phyloP scores from a whole-genome alignment of 2,888 invertebrate species.

The Trilocha varians region DNA sequence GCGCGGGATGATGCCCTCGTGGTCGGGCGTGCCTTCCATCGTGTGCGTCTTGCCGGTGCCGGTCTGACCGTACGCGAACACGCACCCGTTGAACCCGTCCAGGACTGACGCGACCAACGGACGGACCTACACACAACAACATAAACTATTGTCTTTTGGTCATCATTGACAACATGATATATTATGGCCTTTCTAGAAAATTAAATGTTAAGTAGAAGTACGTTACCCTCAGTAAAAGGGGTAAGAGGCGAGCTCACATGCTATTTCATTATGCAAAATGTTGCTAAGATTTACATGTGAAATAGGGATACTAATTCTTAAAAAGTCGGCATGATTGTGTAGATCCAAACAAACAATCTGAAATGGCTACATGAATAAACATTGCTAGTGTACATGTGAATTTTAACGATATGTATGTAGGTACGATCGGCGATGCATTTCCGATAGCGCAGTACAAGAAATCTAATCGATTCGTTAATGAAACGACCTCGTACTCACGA shows the following conservation, averaged over 20 bases:
- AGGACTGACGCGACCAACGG: conserved; percentile 96
- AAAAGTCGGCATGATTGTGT: too few species aligned
- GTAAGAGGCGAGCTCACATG: too few species aligned
- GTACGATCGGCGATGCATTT: neutral
- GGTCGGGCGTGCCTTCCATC: conserved; percentile 80
- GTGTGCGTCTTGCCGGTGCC: conserved; percentile 92
- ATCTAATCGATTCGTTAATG: neutral
- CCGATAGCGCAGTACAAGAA: neutral
- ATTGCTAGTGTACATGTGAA: neutral
- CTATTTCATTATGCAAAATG: too few species aligned
- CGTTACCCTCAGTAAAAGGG: too few species aligned
- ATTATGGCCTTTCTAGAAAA: too few species aligned
- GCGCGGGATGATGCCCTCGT: conserved; percentile 92
- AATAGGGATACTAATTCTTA: too few species aligned
- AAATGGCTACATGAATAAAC: too few species aligned
- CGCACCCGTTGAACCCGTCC: conserved; percentile 98
- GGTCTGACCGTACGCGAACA: conserved; percentile 99
- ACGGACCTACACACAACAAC: conserved; percentile 68
- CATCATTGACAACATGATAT: too few species aligned
- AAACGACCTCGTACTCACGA: neutral
- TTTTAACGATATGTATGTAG: neutral
- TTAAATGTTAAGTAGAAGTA: too few species aligned
- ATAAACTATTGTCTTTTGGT: too few species aligned
- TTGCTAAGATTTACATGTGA: too few species aligned
- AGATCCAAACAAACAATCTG: too few species aligned